Evolutionary conservation across 2,888 invertebrate species (phyloP).

Genomic region (Chalcosyrphus nemorum): DNA sequence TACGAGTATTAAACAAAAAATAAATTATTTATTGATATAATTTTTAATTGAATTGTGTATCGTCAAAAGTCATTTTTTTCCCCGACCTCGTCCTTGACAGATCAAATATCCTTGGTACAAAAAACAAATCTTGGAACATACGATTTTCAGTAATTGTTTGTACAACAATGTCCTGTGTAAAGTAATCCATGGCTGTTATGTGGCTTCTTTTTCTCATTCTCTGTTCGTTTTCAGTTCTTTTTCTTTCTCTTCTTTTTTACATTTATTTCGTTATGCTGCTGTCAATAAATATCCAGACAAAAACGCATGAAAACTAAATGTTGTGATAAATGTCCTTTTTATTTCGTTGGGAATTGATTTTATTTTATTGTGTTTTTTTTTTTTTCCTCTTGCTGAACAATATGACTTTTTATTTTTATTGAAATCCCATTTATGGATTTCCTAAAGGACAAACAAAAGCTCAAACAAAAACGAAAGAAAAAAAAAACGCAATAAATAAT

Average conservation of each 20-base stretch:
- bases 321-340: slow-evolving; percentile 40
- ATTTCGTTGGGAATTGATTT: slow-evolving; percentile 13
- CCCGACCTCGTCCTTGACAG: not conserved
- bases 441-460: slow-evolving; percentile 17
- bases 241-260: not conserved
- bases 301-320: slow-evolving; percentile 32
- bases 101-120: not conserved
- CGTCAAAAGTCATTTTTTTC: no score
- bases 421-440: slow-evolving; percentile 15
- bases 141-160: slow-evolving; percentile 1
- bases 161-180: slow-evolving; percentile 2
- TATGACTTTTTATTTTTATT: not conserved
- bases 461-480: not conserved
- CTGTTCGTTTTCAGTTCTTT: not conserved
- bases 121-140: not conserved
- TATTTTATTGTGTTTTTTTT: slow-evolving; percentile 12
- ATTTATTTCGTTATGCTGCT: slow-evolving; percentile 14
- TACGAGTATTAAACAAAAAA: no score
- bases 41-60: no score
- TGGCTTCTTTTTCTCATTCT: not conserved
- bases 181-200: slow-evolving; percentile 1
- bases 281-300: slow-evolving; percentile 29
- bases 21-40: no score
- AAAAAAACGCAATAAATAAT: slow-evolving; percentile 26
- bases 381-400: not conserved